Evolutionary conservation across 2,888 invertebrate species (phyloP), one percentile per base, ranked within the genome.

Genomic region (Pomacea canaliculata): DNA sequence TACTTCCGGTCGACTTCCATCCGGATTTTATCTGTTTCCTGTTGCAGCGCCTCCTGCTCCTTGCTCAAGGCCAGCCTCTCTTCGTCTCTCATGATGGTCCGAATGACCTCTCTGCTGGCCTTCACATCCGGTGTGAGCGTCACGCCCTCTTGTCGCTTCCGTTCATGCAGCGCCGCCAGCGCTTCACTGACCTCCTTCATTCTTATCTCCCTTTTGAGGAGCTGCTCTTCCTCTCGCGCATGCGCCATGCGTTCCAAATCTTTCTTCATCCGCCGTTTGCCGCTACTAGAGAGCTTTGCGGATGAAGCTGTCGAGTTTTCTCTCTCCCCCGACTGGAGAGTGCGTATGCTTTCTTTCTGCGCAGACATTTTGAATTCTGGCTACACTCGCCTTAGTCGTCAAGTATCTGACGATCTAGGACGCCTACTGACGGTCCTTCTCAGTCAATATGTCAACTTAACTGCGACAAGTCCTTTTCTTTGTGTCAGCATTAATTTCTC

Each of bases 1-100:
- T 83, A 78, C 66, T 83, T 84, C 12, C 76, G 70, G 73, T 81
- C 79, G 8, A 83, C 81, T 62, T 79, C 76, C 16, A 78, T 73
- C 65, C 80, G 80, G 68, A 84, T 71, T 60, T 79, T 73, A 9
- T 79, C 71, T 10, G 82, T 82, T 60, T 84, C 83, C 16, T 79
- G 78, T 76, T 71, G 59, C 62, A 79, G 59, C 23, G 23, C 66
- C 49, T 75, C 62, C 59, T 71, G 68, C 16, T 74, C 74, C 69
- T 73, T 63, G 10, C 27, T 7, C 19, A 63, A 27, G 27, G 63
- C 63, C n/a, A 63, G 10, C 63, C 12, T 23, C 23, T 79, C 79
- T 62, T 84, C 83, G 18, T 75, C 65, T 23, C 66, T 59, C 66
- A 84, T 65, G 69, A 79, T 79, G 12, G 76, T 60, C 4, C 73